These are phyloP conservation scores for Coelopa frigida DNA, from an alignment of 1,140 invertebrate genomes.

Conservation along the genomic window DNA sequence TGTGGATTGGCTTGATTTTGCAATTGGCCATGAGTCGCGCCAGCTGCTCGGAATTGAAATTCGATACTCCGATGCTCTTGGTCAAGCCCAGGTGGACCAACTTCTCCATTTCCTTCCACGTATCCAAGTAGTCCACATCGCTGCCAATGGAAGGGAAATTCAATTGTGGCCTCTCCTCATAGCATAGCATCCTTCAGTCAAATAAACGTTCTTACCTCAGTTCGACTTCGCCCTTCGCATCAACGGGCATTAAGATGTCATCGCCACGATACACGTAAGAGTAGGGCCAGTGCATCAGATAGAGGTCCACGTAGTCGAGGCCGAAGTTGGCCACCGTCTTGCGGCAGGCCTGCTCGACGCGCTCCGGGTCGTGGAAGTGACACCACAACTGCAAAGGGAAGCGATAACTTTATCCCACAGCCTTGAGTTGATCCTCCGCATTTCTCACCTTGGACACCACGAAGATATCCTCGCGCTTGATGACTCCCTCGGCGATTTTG, in stretches of 20 bases:
- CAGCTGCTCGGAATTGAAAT: conserved; percentile 74
- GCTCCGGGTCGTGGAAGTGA: conserved; percentile 55
- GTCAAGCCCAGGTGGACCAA: conserved; percentile 59
- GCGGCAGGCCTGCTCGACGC: conserved; percentile 53
- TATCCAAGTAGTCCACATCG: conserved; percentile 66
- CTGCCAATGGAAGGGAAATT: conserved; percentile 29
- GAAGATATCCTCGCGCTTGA: conserved; percentile 80
- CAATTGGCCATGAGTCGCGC: conserved; percentile 55
- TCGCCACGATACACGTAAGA: conserved; percentile 50
- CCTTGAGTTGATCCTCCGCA: background rate
- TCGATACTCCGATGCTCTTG: conserved; percentile 73
- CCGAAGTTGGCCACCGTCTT: conserved; percentile 58
- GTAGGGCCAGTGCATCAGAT: conserved; percentile 82
- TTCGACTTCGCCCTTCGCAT: conserved; percentile 54
- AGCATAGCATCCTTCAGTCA: conserved; percentile 53
- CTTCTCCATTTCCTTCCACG: conserved; percentile 74
- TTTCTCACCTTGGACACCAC: conserved; percentile 63
- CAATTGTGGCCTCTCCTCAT: conserved; percentile 20
- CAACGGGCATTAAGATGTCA: conserved; percentile 42
- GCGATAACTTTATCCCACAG: conserved; percentile 41
- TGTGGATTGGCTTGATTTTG: conserved; percentile 63
- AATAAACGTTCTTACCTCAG: conserved; percentile 17
- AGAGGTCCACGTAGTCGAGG: conserved; percentile 76
- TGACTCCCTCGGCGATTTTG: conserved; percentile 64
- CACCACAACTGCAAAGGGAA: conserved; percentile 59